Percentiles rank a stretch among this genome's conserved stretches.
Conservation (phyloP, 2,888 invertebrate genomes). For the Mythimna pallens region DNA sequence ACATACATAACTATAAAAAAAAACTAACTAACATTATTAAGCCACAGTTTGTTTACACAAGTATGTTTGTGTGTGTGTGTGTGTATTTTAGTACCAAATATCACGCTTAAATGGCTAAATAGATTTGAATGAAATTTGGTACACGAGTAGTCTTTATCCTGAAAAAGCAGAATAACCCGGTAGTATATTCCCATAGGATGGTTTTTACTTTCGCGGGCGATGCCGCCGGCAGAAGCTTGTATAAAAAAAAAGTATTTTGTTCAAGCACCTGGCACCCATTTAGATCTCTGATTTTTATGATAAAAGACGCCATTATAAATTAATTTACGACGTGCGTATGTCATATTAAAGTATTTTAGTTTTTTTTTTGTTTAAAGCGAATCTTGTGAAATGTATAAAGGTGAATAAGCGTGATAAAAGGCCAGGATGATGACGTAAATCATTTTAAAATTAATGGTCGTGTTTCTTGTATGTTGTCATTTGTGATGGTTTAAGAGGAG, state of each 20-base stretch:
- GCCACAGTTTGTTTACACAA: too few relatives aligned
- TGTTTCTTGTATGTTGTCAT: slow-evolving; percentile 35
- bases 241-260: background rate
- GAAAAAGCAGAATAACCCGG: too few relatives aligned
- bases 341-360: slow-evolving; percentile 46
- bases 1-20: too few relatives aligned
- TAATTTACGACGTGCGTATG: slow-evolving; percentile 53
- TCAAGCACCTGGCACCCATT: slow-evolving; percentile 13
- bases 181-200: too few relatives aligned
- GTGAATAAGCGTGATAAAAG: slow-evolving; percentile 51
- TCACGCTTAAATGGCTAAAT: too few relatives aligned
- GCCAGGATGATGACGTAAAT: slow-evolving; percentile 51
- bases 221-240: too few relatives aligned
- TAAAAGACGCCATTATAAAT: slow-evolving; percentile 45
- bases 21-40: too few relatives aligned
- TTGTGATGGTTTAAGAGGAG: slow-evolving; percentile 4
- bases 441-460: slow-evolving; percentile 49
- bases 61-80: too few relatives aligned
- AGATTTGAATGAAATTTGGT: too few relatives aligned
- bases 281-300: slow-evolving; percentile 30
- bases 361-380: slow-evolving; percentile 48
- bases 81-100: too few relatives aligned
- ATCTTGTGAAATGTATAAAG: slow-evolving; percentile 53
- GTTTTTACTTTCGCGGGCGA: too few relatives aligned
- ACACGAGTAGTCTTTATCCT: too few relatives aligned